Base-by-base conservation (phyloP, 2,797 vertebrate species). In the Neosalanx taihuensis region DNA sequence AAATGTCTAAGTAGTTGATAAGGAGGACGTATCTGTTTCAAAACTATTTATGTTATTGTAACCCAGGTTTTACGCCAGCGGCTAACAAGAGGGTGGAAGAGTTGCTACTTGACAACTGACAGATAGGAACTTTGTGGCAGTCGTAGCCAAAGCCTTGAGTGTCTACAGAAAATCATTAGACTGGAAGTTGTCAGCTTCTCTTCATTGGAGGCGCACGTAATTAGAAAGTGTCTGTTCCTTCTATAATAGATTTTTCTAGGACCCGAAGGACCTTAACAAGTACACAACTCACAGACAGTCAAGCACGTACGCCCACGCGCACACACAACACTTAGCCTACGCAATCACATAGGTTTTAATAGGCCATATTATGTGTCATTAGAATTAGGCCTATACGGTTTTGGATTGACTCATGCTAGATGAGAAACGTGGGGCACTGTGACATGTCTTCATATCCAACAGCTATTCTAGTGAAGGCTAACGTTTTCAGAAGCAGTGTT, bases 11-110 rank as follows among this genome's bases (percentile, higher is more conserved):
- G 26, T 23, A n/a, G 37, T 41, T 58, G 70, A 66, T 79, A 79
- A 79, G 76, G 75, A 79, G 64, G 49, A 70, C 10, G 56, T 72
- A 77, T 81, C 66, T 49, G 37, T 77, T 81, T 76, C 64, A 61
- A 77, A 77, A 72, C 62, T 63, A 74, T 79, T 73, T 69, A 70
- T 69, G 63, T 62, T 69, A 70, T 64, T 68, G 57, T 79, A 69
- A 6, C 33, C 33, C 6, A 35, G 63, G 51, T 73, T 72, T 73
- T 68, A 72, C 46, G 29, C 51, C 56, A 18, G 60, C 18, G 67
- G 72, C 61, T 76, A 79, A 70, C 67, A 72, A 82, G 71, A 70
- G 46, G 65, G 18, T 13, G 71, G 35, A 20, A 70, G 69, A n/a
- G 49, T 12, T n/a, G 70, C 17, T 1, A 31, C 64, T 62, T 75